Conservation (phyloP, 2,888 invertebrate species). For the Andrena bicolor region DNA sequence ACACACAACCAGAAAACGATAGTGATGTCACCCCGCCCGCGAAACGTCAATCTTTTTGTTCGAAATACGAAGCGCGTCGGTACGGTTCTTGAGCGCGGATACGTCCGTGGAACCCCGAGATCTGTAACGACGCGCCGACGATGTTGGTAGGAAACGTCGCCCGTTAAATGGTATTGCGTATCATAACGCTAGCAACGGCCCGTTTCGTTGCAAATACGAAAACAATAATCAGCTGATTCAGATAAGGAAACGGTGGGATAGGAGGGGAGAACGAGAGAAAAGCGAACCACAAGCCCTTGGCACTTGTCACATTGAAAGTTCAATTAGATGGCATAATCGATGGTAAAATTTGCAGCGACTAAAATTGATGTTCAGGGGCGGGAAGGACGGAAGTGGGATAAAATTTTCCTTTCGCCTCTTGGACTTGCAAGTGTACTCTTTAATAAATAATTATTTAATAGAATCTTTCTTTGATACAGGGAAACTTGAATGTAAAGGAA, state of each 20-base stretch:
- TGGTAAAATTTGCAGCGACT: neutral
- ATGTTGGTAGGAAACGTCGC: conserved; percentile 14
- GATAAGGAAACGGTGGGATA: conserved; percentile 59
- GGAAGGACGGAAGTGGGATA: neutral
- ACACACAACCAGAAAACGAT: conserved; percentile 65
- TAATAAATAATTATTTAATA: neutral
- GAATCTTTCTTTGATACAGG: neutral
- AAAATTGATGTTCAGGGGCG: neutral
- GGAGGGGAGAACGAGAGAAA: conserved; percentile 55
- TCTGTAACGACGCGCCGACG: conserved; percentile 16
- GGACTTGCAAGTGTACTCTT: neutral
- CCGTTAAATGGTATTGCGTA: conserved; percentile 53
- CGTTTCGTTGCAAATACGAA: conserved; percentile 72
- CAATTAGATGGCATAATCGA: conserved; percentile 40
- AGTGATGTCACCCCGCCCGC: conserved; percentile 69
- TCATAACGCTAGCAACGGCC: conserved; percentile 55
- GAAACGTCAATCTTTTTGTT: conserved; percentile 70
- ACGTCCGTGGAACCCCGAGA: neutral
- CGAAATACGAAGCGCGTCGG: conserved; percentile 51
- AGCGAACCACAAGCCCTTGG: conserved; percentile 44
- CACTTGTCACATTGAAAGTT: conserved; percentile 1
- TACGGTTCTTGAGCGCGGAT: neutral
- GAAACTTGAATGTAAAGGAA: neutral
- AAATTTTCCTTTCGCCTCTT: neutral
- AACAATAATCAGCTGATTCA: conserved; percentile 83